phyloP scores from a whole-genome alignment of 2,888 invertebrate genomes.

The Helobdella robusta region DNA sequence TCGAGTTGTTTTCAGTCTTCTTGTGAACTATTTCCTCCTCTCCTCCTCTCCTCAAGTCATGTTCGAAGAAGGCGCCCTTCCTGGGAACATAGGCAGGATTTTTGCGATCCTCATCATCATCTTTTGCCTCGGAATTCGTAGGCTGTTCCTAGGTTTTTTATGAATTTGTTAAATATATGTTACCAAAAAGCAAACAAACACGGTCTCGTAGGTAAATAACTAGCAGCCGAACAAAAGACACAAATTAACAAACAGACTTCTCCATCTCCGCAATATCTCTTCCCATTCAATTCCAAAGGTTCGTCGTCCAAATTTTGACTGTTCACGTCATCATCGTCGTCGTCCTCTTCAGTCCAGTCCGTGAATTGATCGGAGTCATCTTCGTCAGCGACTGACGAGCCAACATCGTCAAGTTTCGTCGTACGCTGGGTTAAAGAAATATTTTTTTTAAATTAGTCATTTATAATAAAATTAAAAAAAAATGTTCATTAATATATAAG shows the following conservation, averaged over 20 bases:
- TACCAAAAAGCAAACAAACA: too few relatives aligned
- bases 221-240: not conserved
- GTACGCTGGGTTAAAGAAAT: too few relatives aligned
- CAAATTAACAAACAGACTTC: constrained; percentile 1
- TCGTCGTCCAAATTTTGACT: constrained; percentile 24
- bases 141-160: constrained; percentile 26
- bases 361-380: constrained; percentile 23
- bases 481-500: too few relatives aligned
- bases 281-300: constrained; percentile 8
- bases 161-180: too few relatives aligned
- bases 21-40: constrained; percentile 34
- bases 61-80: constrained; percentile 88
- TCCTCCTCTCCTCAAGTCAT: constrained; percentile 57
- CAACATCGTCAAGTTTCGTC: too few relatives aligned
- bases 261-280: constrained; percentile 21
- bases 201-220: too few relatives aligned
- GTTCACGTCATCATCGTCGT: constrained; percentile 7
- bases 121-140: constrained; percentile 45
- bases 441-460: too few relatives aligned
- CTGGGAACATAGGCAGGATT: constrained; percentile 96
- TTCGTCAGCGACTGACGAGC: too few relatives aligned
- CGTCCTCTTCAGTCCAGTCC: constrained; percentile 22
- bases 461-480: too few relatives aligned
- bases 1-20: too few relatives aligned
- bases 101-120: constrained; percentile 84